Conservation (phyloP, 53 echinoderm and acorn worm genomes). For the Luidia sarsii region DNA sequence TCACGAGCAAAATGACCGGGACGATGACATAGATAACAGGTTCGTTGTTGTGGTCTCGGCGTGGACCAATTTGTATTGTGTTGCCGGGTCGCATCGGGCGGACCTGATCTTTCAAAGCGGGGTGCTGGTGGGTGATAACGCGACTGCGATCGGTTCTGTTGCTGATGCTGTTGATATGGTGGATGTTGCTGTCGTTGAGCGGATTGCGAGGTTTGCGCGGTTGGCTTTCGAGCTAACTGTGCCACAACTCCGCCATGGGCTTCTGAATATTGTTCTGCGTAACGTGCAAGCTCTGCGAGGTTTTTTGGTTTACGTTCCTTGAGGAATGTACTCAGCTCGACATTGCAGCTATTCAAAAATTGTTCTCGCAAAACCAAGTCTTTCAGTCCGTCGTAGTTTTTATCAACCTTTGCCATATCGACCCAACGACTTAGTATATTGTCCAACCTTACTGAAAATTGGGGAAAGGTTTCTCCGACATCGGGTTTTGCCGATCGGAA, state of each 20-base stretch:
- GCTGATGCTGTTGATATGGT: too few species aligned
- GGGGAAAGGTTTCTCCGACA: conserved; percentile 8
- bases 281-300: conserved; percentile 1
- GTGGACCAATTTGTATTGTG: too few species aligned
- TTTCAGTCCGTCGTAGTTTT: neutral
- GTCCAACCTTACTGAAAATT: conserved; percentile 7
- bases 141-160: too few species aligned
- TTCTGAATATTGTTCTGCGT: conserved; percentile 48
- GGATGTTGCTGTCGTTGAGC: too few species aligned
- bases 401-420: conserved; percentile 5
- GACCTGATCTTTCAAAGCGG: too few species aligned
- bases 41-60: neutral
- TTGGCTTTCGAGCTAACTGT: too few species aligned
- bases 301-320: conserved; percentile 33
- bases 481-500: conserved; percentile 30
- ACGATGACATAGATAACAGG: conserved; percentile 4
- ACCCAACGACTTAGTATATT: conserved; percentile 21
- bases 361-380: conserved; percentile 14
- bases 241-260: neutral
- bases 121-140: too few species aligned
- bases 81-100: too few species aligned
- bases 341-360: conserved; percentile 19
- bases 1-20: conserved; percentile 19
- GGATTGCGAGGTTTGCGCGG: too few species aligned
- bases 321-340: neutral